Percentiles rank a stretch among this genome's conserved stretches.
Evolutionary conservation across 2,113 vertebrate species (phyloP).

Genomic region (Scomber japonicus): DNA sequence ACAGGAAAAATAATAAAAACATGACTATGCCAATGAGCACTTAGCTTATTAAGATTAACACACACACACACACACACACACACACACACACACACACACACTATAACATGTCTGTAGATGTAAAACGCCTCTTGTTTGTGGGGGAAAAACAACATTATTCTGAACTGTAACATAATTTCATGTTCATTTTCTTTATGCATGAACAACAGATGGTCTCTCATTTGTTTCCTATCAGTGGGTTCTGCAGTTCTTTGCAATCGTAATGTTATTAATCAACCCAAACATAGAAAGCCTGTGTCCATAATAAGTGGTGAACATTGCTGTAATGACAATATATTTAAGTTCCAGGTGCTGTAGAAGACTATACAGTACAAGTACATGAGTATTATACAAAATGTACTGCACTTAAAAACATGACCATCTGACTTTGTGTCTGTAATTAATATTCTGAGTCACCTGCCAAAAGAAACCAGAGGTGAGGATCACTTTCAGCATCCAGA

Average conservation of each 20-base stretch:
- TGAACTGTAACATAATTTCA: background rate
- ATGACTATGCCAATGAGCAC: background rate
- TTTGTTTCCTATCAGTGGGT: conserved; percentile 33
- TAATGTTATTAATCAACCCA: conserved; percentile 27
- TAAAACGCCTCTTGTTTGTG: background rate
- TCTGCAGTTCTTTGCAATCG: conserved; percentile 2
- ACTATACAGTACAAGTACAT: background rate
- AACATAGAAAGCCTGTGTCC: background rate
- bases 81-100: background rate
- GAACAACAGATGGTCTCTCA: conserved; percentile 38
- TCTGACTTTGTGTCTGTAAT: background rate
- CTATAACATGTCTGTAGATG: background rate
- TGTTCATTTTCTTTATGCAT: conserved; percentile 1
- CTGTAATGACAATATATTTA: background rate
- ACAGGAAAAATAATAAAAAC: background rate
- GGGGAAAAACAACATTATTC: background rate
- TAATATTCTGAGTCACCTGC: conserved; percentile 2
- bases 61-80: background rate
- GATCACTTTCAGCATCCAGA: background rate
- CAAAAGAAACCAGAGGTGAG: background rate
- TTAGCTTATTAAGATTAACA: background rate
- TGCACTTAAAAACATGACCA: conserved; percentile 26
- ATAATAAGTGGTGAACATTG: conserved; percentile 4
- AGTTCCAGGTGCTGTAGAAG: background rate
- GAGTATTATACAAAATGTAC: conserved; percentile 14